These are phyloP conservation scores for Brachymystax lenok DNA, from an alignment of 2,797 vertebrate species.

Conservation along the genomic window DNA sequence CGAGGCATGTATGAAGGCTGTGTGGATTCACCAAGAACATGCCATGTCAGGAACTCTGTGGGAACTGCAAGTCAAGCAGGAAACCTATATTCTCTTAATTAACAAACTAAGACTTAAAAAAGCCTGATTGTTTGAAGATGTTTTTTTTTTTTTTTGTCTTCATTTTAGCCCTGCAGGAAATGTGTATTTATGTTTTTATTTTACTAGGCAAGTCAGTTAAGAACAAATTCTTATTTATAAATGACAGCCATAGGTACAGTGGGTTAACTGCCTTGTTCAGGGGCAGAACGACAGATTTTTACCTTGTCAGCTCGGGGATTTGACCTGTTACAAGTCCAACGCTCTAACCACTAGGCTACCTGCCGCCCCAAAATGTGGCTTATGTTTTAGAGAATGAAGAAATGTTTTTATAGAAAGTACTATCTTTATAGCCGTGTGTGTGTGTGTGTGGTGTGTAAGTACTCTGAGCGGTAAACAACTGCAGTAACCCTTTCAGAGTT, in stretches of 20 bases:
- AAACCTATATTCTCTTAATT: slow-evolving; percentile 11
- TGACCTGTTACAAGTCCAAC: too few relatives aligned
- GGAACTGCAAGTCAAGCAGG: slow-evolving; percentile 1
- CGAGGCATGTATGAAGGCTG: slow-evolving; percentile 3
- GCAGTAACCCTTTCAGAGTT: slow-evolving; percentile 14
- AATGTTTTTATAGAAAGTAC: not conserved
- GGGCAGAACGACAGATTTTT: too few relatives aligned
- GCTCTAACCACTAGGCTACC: too few relatives aligned
- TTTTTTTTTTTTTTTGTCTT: not conserved
- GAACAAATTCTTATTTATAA: too few relatives aligned
- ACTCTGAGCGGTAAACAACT: slow-evolving; percentile 19
- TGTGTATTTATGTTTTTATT: too few relatives aligned
- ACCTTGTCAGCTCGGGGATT: too few relatives aligned
- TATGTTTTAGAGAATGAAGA: not conserved
- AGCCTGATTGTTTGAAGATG: not conserved
- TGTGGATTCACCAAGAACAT: slow-evolving; percentile 28
- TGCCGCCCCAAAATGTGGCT: not conserved
- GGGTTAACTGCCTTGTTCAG: too few relatives aligned
- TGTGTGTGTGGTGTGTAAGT: not conserved
- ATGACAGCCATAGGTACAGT: too few relatives aligned
- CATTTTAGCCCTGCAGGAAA: not conserved
- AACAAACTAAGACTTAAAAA: not conserved
- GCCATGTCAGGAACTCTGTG: slow-evolving; percentile 25
- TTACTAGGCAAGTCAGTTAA: too few relatives aligned
- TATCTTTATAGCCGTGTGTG: not conserved